Evolutionary conservation across 2,888 invertebrate species (phyloP), one percentile per base, ranked within the genome.

Genomic region (Polydrusus cervinus): DNA sequence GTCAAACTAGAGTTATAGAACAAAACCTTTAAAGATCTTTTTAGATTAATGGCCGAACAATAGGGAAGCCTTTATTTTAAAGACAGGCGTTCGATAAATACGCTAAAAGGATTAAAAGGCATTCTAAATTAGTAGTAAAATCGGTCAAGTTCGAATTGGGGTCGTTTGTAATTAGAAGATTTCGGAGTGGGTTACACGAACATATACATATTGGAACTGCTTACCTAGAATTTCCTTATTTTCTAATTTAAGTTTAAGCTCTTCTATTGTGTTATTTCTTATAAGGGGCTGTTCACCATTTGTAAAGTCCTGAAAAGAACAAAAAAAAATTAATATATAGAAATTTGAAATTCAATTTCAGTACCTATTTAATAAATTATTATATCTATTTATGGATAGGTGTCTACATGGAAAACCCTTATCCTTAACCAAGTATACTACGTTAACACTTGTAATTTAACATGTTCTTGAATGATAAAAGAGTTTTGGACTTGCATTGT

Each of bases 181-280:
- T 25, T 25, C 25, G 5, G 25, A 5, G 25, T 25, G 5, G 25
- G 5, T 25, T 25, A n/a, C n/a, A n/a, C n/a, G n/a, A n/a, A n/a
- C n/a, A n/a, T n/a, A n/a, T n/a, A n/a, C 8, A 9, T 34, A 34
- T 34, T 34, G 25, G 25, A 6, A 34, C 34, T n/a, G 77, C 84
- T 81, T 82, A 86, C 87, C 85, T 79, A 83, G 40, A 43, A 74
- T 78, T 80, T 86, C 87, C 78, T 85, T 84, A 76, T 79, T 81
- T 77, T 81, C 84, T 79, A 87, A 80, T 79, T 86, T 86, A 40
- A 82, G 82, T 82, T 86, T 86, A 62, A 86, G 79, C 80, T 87
- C 87, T 80, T 87, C 85, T 74, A 87, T 84, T 18, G 86, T 85
- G 74, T 79, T 84, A 60, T 81, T 82, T 75, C 78, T 81, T 71